These are phyloP conservation scores for Psophia crepitans DNA, from an alignment of 2,113 vertebrate species.

Conservation along the genomic window DNA sequence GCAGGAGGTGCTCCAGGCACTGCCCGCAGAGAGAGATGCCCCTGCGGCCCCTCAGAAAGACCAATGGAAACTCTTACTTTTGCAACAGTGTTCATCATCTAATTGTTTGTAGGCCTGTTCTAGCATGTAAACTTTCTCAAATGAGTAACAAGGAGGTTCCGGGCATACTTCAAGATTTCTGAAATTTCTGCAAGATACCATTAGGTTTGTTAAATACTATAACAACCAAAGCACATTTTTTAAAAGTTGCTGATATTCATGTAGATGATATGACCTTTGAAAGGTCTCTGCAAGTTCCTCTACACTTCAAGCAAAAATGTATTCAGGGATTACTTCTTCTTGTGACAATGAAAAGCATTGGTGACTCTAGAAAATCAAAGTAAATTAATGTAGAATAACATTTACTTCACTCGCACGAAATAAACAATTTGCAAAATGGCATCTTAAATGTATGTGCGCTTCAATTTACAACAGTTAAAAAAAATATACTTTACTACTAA, in stretches of 20 bases:
- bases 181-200: not conserved
- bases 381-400: not conserved
- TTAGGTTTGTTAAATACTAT: not conserved
- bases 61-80: not conserved
- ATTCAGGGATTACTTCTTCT: not conserved
- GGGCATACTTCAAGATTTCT: not conserved
- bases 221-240: not conserved
- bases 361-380: not conserved
- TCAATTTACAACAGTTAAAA: not conserved
- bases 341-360: not conserved
- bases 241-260: not conserved
- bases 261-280: no score
- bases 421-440: not conserved
- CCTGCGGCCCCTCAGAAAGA: not conserved
- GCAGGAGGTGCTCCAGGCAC: not conserved
- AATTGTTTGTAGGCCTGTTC: not conserved
- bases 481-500: slow-evolving; percentile 5
- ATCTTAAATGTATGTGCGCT: not conserved
- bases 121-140: not conserved
- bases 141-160: not conserved
- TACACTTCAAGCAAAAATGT: not conserved
- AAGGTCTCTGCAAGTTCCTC: not conserved
- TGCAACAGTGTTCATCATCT: not conserved
- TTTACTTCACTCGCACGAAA: not conserved
- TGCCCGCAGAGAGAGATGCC: rapidly evolving